Conservation (phyloP, 2,888 invertebrate species). For the Tenthredo distinguenda region DNA sequence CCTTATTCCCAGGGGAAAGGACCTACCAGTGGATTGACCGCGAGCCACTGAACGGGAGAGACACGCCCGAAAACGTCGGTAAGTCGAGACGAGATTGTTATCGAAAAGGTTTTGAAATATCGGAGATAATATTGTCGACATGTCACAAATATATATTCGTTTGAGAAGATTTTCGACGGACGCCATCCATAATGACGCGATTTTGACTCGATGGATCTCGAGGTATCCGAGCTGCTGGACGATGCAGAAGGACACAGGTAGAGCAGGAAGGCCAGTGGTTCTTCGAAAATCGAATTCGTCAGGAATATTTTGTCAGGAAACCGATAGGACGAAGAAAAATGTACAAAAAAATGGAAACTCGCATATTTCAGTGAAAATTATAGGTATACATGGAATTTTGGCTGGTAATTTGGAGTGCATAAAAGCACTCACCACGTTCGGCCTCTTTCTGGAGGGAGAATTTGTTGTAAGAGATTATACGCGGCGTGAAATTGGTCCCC, state of each 20-base stretch:
- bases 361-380: background rate
- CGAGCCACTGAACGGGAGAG: constrained; percentile 26
- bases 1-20: background rate
- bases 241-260: constrained; percentile 2
- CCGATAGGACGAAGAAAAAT: background rate
- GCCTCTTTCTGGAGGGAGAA: background rate
- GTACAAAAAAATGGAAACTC: background rate
- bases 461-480: constrained; percentile 36
- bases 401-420: background rate
- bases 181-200: constrained; percentile 51
- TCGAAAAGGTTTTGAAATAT: constrained; percentile 62
- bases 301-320: background rate
- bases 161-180: background rate
- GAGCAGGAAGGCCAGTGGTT: background rate
- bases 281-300: background rate
- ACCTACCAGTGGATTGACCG: background rate
- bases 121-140: constrained; percentile 62
- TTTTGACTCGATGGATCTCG: constrained; percentile 52
- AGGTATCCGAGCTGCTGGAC: constrained; percentile 6
- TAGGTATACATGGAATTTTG: background rate
- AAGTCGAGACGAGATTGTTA: constrained; percentile 58
- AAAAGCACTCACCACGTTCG: background rate
- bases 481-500: constrained; percentile 40
- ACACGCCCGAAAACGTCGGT: constrained; percentile 54
- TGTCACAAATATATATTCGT: constrained; percentile 56